Evolutionary conservation across 2,797 vertebrate species (phyloP), one percentile per base, ranked within the genome.

Genomic region (Erethizon dorsatum): DNA sequence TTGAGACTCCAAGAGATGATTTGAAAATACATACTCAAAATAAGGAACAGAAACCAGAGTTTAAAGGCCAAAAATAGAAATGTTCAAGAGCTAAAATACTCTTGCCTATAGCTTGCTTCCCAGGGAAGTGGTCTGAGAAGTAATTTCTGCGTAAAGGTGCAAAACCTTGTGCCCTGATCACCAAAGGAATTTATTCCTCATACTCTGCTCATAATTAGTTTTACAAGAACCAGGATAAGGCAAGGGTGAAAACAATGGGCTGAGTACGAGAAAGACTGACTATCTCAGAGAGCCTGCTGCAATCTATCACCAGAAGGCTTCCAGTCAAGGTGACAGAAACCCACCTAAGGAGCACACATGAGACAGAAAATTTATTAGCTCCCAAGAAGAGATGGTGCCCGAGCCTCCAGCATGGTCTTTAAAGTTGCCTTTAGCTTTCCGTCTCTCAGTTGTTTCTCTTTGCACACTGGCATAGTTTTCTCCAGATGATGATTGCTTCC

Each of bases 141-240:
- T 50, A 54, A 73, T 26, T 4, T 63, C 84, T 85, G 65, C 45
- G 63, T 73, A 57, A 88, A 79, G 8, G 47, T 73, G 50, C 26
- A 69, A 84, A 33, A 26, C 15, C 31, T 50, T 57, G 56, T 83
- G 26, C 33, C 31, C 41, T 69, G 71, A 26, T 41, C 75, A 57
- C 33, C n/a, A n/a, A 47, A 45, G 80, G 83, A 52, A 57, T 88
- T 26, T 26, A 78, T 61, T 59, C 61, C 56, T 83, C 69, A 13
- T 22, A 56, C 41, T 84, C 69, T 50, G 37, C 54, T 88, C 47
- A 0, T 17, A 80, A 67, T 86, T 82, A 45, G 26, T 73, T 90
- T 94, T 75, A 10, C 31, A 84, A 95, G 63, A 86, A 50, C 77
- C 69, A 33, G 59, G 57, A 87, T 69, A 54, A 50, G 83, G 52